phyloP scores from a whole-genome alignment of 1,140 invertebrate genomes.

The Maconellicoccus hirsutus region DNA sequence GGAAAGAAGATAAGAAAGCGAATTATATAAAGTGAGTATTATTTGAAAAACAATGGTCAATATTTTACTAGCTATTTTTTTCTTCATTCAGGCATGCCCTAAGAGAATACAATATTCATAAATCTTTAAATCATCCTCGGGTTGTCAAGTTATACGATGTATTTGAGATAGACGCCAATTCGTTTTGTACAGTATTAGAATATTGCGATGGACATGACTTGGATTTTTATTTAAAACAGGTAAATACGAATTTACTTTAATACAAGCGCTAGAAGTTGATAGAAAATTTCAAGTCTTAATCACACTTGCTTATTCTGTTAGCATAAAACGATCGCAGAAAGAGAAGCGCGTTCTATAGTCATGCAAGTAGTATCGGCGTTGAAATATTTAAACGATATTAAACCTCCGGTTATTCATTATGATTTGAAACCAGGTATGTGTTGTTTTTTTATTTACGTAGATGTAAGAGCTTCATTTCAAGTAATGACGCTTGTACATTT shows the following conservation, averaged over 20 bases:
- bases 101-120: too few species aligned
- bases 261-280: too few species aligned
- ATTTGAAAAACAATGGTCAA: too few species aligned
- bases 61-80: too few species aligned
- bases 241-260: slow-evolving; percentile 34
- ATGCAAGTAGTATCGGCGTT: slow-evolving; percentile 97
- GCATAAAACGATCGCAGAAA: slow-evolving; percentile 97
- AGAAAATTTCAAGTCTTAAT: slow-evolving; percentile 33
- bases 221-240: slow-evolving; percentile 98
- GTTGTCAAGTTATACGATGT: slow-evolving; percentile 98
- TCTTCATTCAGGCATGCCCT: too few species aligned
- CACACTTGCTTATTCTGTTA: too few species aligned
- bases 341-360: slow-evolving; percentile 95
- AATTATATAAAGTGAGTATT: slow-evolving; percentile 94
- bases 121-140: slow-evolving; percentile 92
- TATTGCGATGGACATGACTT: slow-evolving; percentile 99
- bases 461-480: not conserved
- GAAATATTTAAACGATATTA: too few species aligned
- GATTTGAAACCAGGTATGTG: slow-evolving; percentile 87
- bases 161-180: too few species aligned
- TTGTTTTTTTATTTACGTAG: too few species aligned
- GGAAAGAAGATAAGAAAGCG: slow-evolving; percentile 99
- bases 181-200: too few species aligned
- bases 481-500: too few species aligned
- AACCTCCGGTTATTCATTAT: slow-evolving; percentile 98